These are phyloP conservation scores for Ceuthmochares aereus DNA, from an alignment of 2,113 vertebrate genomes.

Conservation along the genomic window DNA sequence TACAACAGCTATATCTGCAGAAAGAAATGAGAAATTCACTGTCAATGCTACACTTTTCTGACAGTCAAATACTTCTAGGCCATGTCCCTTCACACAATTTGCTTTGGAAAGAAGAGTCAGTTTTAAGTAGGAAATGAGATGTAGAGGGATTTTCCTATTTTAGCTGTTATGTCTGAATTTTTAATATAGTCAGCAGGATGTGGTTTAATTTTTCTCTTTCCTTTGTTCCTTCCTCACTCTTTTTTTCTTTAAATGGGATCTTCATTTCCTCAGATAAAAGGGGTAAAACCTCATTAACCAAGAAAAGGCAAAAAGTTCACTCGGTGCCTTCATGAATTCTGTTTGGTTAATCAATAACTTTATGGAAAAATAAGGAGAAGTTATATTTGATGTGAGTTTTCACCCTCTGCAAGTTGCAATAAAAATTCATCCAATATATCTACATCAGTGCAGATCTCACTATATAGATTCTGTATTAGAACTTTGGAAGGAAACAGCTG, in stretches of 20 bases:
- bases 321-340: neutral
- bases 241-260: neutral
- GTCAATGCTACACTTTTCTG: neutral
- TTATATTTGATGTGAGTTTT: neutral
- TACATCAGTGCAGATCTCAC: neutral
- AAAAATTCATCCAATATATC: neutral
- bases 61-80: neutral
- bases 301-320: neutral
- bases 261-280: neutral
- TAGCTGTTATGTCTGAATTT: neutral
- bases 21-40: slow-evolving; percentile 9
- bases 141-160: slow-evolving; percentile 46
- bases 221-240: neutral
- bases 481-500: neutral
- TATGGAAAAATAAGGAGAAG: rapidly evolving
- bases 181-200: slow-evolving; percentile 15
- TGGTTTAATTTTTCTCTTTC: neutral
- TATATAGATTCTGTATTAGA: neutral
- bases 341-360: neutral
- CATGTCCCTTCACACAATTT: neutral
- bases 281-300: neutral
- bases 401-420: neutral
- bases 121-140: slow-evolving; percentile 30
- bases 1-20: slow-evolving; percentile 93
- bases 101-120: neutral